Evolutionary conservation across 2,113 vertebrate genomes (phyloP), one percentile per base, ranked within the genome.

Genomic region (Bos javanicus): DNA sequence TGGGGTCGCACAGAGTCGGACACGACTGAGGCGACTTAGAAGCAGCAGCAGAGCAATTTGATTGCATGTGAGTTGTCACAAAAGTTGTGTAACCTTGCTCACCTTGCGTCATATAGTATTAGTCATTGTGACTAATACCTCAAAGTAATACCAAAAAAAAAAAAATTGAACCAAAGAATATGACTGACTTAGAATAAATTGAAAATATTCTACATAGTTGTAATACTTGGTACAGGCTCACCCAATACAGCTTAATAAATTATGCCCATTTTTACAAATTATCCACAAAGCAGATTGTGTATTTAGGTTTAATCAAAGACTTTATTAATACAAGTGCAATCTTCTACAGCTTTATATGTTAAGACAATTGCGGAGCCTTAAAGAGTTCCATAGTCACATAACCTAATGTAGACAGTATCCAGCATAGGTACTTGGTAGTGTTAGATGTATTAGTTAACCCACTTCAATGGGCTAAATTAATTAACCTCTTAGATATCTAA

Each of bases 51-150:
- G 87, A 98, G 84, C 83, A 96, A 92, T 98, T 97, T 95, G 94
- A 54, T 78, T 97, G 36, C 92, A 36, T 95, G 94, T 97, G 90
- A 96, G 14, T 97, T 98, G 82, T 96, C 83, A 96, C 87, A 6
- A 98, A 92, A 96, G 88, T 84, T 92, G 7, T 62, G 89, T 96
- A 98, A 97, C 39, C 39, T 97, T 96, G 36, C 28, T 98, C 94
- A 98, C 90, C 78, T 96, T 97, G 57, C 62, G 81, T 95, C 86
- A 92, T 52, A 90, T n/a, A 87, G 50, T 94, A 54, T 94, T 94
- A 95, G 98, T 97, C 89, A 94, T 92, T 94, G 52, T 98, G 97
- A 98, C 97, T 92, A 3, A 95, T 98, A 90, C 94, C 94, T 87
- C 48, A 76, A 95, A 96, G 76, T 97, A 25, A 78, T 96, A 25